Base-by-base conservation (phyloP, 2,888 invertebrate genomes). In the Tipula confusa region DNA sequence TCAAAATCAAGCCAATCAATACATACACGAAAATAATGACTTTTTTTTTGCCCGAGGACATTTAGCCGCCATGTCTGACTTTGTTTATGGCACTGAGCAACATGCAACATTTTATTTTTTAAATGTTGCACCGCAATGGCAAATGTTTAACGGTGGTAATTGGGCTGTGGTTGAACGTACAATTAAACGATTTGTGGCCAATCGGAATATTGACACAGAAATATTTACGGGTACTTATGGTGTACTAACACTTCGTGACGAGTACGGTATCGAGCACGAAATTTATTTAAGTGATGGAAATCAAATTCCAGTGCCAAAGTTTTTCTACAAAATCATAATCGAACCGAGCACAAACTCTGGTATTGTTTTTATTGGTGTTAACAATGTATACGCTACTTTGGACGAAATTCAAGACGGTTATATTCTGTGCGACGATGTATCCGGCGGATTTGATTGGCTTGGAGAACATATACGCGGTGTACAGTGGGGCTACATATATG, bases 221-320 rank as follows among this genome's bases (percentile, higher is more conserved):
- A 90, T 92, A 83, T 92, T 91, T 85, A 93, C 93, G 0, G 93
- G 93, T 4, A 90, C 91, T 0, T 90, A 90, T 85, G 92, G 91
- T 0, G 89, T 92, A 0, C 89, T 91, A 48, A 91, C 90, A 0
- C 87, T 93, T 83, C 89, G 90, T 1, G 91, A 93, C 86, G 88
- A 86, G 3, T 85, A 88, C 18, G 89, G 89, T 0, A 87, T 87
- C 3, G 86, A 88, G 48, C 88, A 88, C 0, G 87, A 88, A 0
- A 84, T 91, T 18, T 90, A 89, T 84, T 86, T 91, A 24, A 9
- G 9, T 7, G 64, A 84, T 85, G 88, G 88, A 6, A 88, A 87
- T 13, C 87, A 88, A 83, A 87, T 93, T 81, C 92, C 92, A 0
- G 91, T 92, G 7, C 93, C 93, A 0, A 89, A 89, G 86, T 84